Evolutionary conservation across 2,113 vertebrate genomes (phyloP).

Genomic region (Seriola rivoliana): DNA sequence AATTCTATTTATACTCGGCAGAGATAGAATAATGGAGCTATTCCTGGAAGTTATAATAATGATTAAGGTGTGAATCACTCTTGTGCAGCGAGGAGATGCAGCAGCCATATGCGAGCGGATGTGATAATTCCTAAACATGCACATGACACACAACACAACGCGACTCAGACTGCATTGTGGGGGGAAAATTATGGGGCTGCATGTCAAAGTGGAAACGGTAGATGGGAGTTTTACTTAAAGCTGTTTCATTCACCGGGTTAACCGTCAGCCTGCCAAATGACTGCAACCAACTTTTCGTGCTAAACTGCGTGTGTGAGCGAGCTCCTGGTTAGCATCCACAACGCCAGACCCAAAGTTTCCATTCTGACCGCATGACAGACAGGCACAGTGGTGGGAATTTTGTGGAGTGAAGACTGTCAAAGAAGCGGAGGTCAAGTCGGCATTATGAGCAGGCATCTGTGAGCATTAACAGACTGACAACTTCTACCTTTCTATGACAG

Average conservation of each 20-base stretch:
- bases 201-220: slow-evolving; percentile 21
- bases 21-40: neutral
- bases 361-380: neutral
- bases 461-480: neutral
- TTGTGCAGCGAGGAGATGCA: neutral
- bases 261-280: neutral
- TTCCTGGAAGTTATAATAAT: slow-evolving; percentile 17
- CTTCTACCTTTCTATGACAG: neutral
- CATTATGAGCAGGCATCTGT: neutral
- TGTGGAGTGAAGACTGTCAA: neutral
- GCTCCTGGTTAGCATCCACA: neutral
- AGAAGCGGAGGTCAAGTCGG: slow-evolving; percentile 6
- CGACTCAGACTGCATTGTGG: slow-evolving; percentile 3
- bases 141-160: neutral
- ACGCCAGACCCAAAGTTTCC: neutral
- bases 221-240: slow-evolving; percentile 13
- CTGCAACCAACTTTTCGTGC: neutral
- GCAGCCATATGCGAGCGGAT: slow-evolving; percentile 3
- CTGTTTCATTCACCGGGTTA: neutral
- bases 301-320: neutral
- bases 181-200: neutral
- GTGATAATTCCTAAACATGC: slow-evolving; percentile 11
- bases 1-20: neutral
- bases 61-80: slow-evolving; percentile 12
- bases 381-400: neutral